Percentiles rank a stretch among this genome's conserved stretches.
phyloP scores from a whole-genome alignment of 2,888 invertebrate genomes.

The Dysmachus trigonus region DNA sequence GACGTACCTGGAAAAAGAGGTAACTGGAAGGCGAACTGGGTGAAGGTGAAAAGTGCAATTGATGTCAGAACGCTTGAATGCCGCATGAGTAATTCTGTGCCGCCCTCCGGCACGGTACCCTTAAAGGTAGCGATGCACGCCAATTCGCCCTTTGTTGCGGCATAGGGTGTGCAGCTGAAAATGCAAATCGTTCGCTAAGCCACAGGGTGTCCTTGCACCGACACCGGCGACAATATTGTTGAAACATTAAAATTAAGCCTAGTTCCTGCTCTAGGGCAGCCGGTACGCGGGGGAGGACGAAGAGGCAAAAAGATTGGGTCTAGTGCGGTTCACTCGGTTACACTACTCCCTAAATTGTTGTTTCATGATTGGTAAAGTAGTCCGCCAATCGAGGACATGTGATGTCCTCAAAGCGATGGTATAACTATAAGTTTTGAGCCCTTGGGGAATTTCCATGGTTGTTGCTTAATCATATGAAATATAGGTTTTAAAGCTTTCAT shows the following conservation, averaged over 20 bases:
- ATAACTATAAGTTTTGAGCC: not conserved
- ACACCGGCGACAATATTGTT: not conserved
- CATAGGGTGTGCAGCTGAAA: not conserved
- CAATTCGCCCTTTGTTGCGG: not conserved
- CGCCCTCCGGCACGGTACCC: not conserved
- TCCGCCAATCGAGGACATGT: not conserved
- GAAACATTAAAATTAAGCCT: not conserved
- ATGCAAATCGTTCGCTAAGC: not conserved
- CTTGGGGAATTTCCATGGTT: not conserved
- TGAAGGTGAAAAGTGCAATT: conserved; percentile 28
- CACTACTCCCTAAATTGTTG: not conserved
- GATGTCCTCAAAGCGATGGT: not conserved
- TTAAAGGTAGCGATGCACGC: not conserved
- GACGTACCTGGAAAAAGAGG: conserved; percentile 22
- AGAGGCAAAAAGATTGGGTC: not conserved
- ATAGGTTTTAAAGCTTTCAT: not conserved
- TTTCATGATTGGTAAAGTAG: not conserved
- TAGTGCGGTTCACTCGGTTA: not conserved
- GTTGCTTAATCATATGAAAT: not conserved
- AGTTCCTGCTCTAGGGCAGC: not conserved
- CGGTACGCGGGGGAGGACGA: not conserved
- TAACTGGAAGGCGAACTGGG: not conserved
- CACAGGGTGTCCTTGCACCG: not conserved
- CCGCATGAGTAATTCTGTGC: not conserved
- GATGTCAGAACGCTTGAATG: not conserved